Base-by-base conservation (phyloP, 2,797 vertebrate species). In the Pipistrellus nathusii region DNA sequence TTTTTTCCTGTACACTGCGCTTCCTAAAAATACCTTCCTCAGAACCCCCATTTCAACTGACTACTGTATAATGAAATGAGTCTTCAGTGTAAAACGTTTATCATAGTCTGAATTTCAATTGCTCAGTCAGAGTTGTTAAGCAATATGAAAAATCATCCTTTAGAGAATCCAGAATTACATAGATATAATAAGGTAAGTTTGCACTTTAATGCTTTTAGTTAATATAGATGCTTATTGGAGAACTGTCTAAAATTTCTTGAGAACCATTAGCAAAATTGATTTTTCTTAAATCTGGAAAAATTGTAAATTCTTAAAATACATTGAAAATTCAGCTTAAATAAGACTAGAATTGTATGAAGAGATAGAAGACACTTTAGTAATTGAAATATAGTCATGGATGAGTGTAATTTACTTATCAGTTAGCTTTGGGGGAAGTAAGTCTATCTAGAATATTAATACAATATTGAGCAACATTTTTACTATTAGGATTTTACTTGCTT, bases 141-240 rank as follows among this genome's bases (percentile, higher is more conserved):
- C 95, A 93, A 94, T 92, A 93, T 96, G 95, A 96, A 96, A 97
- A 97, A 96, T 96, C 95, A 90, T 97, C 82, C 97, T 96, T 96
- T 96, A 90, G 95, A 95, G 94, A 96, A 95, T 94, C 91, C 64
- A 68, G 62, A 97, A 93, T 88, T 97, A 90, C 89, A 71, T 66
- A 88, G 91, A 90, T 95, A 92, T 90, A 85, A 95, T 95, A 96
- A 96, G 87, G 89, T 96, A 97, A 91, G 75, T 96, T 55, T 91
- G 89, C 18, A 71, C 88, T 94, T 96, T 92, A 87, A 91, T 80
- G 66, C 88, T 90, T 97, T 97, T 96, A 59, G 78, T 96, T 97
- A 90, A 96, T 96, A 97, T 55, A 96, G 87, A 94, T 75, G 90
- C 38, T 95, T 95, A 95, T 96, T 96, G 96, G 68, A 78, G 35